phyloP scores from a whole-genome alignment of 2,888 invertebrate genomes.

The Phortica okadai region DNA sequence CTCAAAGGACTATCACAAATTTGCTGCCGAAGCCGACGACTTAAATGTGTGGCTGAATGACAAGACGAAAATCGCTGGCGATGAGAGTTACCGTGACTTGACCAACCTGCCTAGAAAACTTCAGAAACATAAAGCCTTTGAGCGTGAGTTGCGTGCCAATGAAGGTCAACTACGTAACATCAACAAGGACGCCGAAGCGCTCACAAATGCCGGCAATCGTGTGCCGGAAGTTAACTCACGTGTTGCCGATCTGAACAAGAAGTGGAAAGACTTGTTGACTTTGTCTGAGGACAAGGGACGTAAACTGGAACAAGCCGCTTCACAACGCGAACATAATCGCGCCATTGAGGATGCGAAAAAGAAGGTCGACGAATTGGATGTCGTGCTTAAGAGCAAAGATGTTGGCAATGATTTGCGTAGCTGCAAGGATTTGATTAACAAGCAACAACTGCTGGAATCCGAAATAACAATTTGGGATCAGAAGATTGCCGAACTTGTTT shows the following conservation, averaged over 20 bases:
- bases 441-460: slow-evolving; percentile 91
- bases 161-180: slow-evolving; percentile 93
- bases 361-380: slow-evolving; percentile 91
- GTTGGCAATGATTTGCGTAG: slow-evolving; percentile 92
- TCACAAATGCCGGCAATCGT: slow-evolving; percentile 84
- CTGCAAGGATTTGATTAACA: slow-evolving; percentile 92
- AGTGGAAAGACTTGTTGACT: slow-evolving; percentile 86
- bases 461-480: slow-evolving; percentile 91
- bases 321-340: slow-evolving; percentile 86
- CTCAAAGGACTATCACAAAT: slow-evolving; percentile 93
- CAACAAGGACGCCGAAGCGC: slow-evolving; percentile 86
- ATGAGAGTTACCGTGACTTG: slow-evolving; percentile 94
- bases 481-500: slow-evolving; percentile 86
- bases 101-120: slow-evolving; percentile 93
- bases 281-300: slow-evolving; percentile 82
- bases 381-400: slow-evolving; percentile 86
- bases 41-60: slow-evolving; percentile 93
- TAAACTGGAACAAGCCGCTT: slow-evolving; percentile 91
- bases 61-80: slow-evolving; percentile 92
- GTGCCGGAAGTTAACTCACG: slow-evolving; percentile 84
- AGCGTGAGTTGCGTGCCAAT: slow-evolving; percentile 94
- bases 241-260: slow-evolving; percentile 83
- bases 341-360: slow-evolving; percentile 92
- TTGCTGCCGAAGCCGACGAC: slow-evolving; percentile 94
- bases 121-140: slow-evolving; percentile 98